Evolutionary conservation across 2,797 vertebrate genomes (phyloP), one percentile per base, ranked within the genome.

Genomic region (Bovichtus diacanthus): DNA sequence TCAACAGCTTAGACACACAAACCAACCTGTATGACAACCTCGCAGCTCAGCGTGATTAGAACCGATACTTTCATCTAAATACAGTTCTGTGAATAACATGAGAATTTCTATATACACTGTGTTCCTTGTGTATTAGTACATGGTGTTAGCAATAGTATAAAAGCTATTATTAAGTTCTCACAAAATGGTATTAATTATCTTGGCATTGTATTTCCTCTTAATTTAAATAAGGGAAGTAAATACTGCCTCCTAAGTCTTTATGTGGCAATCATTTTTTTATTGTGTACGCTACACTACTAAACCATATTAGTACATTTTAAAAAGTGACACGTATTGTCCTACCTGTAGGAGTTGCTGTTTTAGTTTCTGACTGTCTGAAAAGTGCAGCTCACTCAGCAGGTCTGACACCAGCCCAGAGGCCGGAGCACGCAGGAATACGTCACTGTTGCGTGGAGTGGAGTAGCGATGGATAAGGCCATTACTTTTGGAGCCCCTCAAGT

Each of bases 261-360:
- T 34, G 4, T 21, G 12, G 60, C 19, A 6, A 18, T 34, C 1
- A 3, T 39, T 39, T 27, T 41, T n/a, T n/a, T n/a, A n/a, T n/a
- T n/a, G n/a, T n/a, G 15, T 13, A 29, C 3, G 27, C 23, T 47
- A 25, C 11, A 10, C 67, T 51, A 36, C 53, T 58, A 6, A 25
- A 44, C n/a, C 1, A 59, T 1, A 11, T 47, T 9, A 53, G 71
- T n/a, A 19, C 0, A 50, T 43, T 23, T 49, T 9, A 61, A 54
- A 68, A 8, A 55, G 31, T 1, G 10, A 4, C 5, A 19, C 8
- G 53, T 58, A 5, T 31, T 44, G 18, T 73, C 5, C 8, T 88
- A 97, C 96, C 96, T 96, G 96, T 8, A 95, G 71, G 39, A 97
- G 92, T 71, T 97, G 96, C 83, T 97, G 95, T 64, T 95, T 96